These are phyloP conservation scores for Xerus inauris DNA, from an alignment of 2,113 vertebrate species.

Conservation along the genomic window DNA sequence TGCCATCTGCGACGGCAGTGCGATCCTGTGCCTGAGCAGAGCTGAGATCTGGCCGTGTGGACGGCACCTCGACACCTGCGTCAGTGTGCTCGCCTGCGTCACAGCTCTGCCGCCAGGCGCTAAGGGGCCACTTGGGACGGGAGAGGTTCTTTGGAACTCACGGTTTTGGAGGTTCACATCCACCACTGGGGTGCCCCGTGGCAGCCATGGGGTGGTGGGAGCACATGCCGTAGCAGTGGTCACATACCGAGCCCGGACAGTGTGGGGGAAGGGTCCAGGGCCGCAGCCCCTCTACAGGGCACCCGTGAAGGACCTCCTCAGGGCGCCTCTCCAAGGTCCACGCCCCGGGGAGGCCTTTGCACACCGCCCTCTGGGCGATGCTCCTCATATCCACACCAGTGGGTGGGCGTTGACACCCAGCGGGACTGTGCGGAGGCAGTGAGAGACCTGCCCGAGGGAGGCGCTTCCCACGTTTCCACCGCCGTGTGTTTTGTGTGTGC, in stretches of 20 bases:
- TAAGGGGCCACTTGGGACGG: background rate
- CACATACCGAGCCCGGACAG: background rate
- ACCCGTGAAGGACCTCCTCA: background rate
- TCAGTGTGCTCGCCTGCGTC: no score
- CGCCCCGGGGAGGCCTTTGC: no score
- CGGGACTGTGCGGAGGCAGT: no score
- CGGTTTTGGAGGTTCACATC: background rate
- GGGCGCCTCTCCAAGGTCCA: background rate
- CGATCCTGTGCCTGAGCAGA: no score
- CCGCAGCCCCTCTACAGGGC: background rate
- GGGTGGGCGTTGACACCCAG: no score
- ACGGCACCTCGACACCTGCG: background rate
- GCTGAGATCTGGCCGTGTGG: background rate
- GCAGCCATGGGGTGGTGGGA: no score
- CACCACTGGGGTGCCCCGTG: background rate
- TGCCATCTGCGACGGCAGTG: no score
- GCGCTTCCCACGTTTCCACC: no score
- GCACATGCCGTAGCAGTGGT: background rate
- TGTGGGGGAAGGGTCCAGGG: rapidly evolving
- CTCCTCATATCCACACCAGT: no score
- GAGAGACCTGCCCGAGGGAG: no score
- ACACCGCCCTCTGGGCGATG: no score
- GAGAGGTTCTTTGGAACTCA: background rate
- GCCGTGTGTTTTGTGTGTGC: no score
- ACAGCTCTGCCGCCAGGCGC: background rate